phyloP scores from a whole-genome alignment of 2,113 vertebrate genomes.

The Grus americana region DNA sequence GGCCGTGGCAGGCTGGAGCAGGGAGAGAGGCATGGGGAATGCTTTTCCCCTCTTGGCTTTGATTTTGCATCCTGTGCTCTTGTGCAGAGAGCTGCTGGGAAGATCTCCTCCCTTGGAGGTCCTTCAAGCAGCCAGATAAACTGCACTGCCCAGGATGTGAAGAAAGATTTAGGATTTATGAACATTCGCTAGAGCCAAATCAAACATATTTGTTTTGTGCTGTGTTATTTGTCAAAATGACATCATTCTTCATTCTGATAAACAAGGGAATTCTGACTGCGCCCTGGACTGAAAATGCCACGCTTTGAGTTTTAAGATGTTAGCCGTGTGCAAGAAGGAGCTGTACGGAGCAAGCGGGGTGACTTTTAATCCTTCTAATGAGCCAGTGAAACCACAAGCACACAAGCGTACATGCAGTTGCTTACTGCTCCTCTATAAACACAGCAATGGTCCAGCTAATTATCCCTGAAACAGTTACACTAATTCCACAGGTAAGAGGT shows the following conservation, averaged over 20 bases:
- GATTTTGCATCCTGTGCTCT: not conserved
- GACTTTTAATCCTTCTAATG: conserved; percentile 17
- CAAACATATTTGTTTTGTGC: conserved; percentile 64
- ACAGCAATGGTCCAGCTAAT: not conserved
- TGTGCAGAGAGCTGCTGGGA: conserved; percentile 36
- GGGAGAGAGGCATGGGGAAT: not conserved
- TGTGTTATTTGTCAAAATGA: conserved; percentile 63
- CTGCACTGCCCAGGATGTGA: conserved; percentile 50
- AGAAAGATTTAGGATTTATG: conserved; percentile 65
- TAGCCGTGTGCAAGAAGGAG: conserved; percentile 26
- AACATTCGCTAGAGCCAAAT: not conserved
- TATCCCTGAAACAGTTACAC: not conserved
- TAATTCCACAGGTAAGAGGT: conserved; percentile 1
- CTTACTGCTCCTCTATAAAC: conserved; percentile 13
- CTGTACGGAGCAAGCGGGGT: conserved; percentile 16
- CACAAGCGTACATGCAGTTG: not conserved
- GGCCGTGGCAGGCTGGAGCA: not conserved
- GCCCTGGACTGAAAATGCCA: conserved; percentile 36
- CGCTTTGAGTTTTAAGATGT: not conserved
- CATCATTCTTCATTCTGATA: conserved; percentile 50
- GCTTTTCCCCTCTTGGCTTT: not conserved
- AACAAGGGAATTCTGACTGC: conserved; percentile 53
- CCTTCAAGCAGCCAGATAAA: conserved; percentile 46
- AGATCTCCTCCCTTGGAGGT: conserved; percentile 56
- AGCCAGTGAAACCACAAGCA: conserved; percentile 13